These are phyloP conservation scores for Sycophila sp. DNA, from an alignment of 1,140 invertebrate genomes.

Conservation along the genomic window DNA sequence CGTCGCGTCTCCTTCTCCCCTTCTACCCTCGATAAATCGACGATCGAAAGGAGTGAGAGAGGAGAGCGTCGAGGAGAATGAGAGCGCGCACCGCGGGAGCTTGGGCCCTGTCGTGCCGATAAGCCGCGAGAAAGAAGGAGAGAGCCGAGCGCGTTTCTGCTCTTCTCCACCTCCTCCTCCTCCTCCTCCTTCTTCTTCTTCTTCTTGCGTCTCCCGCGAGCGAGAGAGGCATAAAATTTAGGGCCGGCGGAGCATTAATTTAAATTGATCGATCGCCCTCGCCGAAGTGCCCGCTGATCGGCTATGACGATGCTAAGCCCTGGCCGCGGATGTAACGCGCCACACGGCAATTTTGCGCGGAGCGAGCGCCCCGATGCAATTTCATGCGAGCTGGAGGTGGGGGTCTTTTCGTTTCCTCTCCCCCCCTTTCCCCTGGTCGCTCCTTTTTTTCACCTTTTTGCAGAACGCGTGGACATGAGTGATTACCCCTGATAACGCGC, in stretches of 20 bases:
- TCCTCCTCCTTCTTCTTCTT: neutral
- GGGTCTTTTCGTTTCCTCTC: neutral
- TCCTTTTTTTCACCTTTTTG: neutral
- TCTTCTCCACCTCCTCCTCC: neutral
- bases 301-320: slow-evolving; percentile 28
- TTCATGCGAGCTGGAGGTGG: neutral
- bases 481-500: slow-evolving; percentile 32
- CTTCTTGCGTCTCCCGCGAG: neutral
- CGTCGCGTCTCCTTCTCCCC: neutral
- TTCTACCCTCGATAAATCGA: slow-evolving; percentile 16
- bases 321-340: neutral
- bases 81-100: neutral
- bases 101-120: slow-evolving; percentile 25
- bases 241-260: slow-evolving; percentile 39
- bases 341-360: neutral
- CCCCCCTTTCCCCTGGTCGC: neutral
- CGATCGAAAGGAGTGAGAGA: slow-evolving; percentile 8
- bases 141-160: neutral
- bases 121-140: slow-evolving; percentile 22
- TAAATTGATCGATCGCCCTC: slow-evolving; percentile 44
- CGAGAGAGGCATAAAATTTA: slow-evolving; percentile 32
- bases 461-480: slow-evolving; percentile 21
- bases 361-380: slow-evolving; percentile 9
- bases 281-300: slow-evolving; percentile 9
- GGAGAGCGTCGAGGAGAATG: neutral